A percentile compares a stretch with the other conserved stretches of the same genome.
These are phyloP conservation scores for Resseliella maxima DNA, from an alignment of 2,888 invertebrate genomes.

Conservation along the genomic window DNA sequence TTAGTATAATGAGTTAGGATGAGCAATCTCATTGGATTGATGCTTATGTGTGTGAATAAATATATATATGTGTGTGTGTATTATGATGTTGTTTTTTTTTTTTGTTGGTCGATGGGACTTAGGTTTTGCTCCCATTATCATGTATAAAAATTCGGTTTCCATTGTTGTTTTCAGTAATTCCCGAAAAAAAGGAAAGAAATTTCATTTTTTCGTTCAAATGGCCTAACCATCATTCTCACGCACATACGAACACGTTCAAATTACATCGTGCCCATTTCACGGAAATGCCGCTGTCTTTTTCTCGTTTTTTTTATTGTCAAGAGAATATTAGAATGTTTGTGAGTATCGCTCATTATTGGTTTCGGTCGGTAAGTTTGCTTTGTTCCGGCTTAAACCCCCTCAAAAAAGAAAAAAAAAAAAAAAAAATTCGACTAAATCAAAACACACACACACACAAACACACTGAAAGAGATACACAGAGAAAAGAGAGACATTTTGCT, in stretches of 20 bases:
- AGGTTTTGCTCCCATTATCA: not conserved
- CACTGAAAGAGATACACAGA: no score
- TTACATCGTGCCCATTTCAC: not conserved
- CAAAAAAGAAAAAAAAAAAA: no score
- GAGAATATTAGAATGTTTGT: not conserved
- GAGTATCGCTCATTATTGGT: not conserved
- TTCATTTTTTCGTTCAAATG: not conserved
- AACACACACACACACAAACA: not conserved
- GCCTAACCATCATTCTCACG: not conserved
- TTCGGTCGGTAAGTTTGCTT: not conserved
- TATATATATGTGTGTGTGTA: not conserved
- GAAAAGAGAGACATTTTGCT: no score
- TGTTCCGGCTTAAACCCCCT: not conserved
- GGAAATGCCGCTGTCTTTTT: not conserved
- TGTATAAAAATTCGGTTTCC: not conserved
- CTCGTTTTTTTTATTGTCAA: not conserved
- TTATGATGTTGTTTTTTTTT: no score
- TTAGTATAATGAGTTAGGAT: conserved; percentile 38
- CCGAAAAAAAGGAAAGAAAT: not conserved
- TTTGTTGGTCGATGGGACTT: no score
- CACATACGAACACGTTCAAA: not conserved
- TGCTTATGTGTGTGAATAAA: not conserved
- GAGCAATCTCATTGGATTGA: not conserved
- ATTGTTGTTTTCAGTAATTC: not conserved
- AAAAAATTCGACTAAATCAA: not conserved